phyloP scores from a whole-genome alignment of 2,797 vertebrate genomes.

The Eulemur albifrons region DNA sequence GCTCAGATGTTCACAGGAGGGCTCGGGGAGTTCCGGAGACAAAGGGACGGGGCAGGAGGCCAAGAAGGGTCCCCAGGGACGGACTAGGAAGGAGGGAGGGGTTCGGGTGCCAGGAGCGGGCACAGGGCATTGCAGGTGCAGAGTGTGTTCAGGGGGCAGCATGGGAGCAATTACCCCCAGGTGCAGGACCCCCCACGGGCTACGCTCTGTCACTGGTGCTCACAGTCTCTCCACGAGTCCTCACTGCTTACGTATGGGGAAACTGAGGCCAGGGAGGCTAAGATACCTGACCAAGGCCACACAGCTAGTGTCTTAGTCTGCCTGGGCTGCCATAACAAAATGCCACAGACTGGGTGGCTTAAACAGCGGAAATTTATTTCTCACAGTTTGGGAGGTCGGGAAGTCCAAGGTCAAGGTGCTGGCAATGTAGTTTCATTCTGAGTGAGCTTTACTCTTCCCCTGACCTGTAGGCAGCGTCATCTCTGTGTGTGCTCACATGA shows the following conservation, averaged over 20 bases:
- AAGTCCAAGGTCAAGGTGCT: background rate
- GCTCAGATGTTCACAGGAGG: accelerated
- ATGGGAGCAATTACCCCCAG: accelerated
- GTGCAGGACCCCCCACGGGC: accelerated
- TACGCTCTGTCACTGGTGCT: accelerated
- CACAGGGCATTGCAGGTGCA: background rate
- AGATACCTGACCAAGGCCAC: background rate
- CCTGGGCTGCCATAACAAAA: background rate
- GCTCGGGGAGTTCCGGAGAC: background rate
- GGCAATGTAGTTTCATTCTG: background rate
- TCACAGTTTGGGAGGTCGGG: background rate
- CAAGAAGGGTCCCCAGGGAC: background rate
- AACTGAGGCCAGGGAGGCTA: background rate
- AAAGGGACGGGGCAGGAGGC: background rate
- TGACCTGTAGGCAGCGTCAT: background rate
- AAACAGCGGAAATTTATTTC: background rate
- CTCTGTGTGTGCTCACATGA: accelerated
- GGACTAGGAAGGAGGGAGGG: background rate
- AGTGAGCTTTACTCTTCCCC: background rate
- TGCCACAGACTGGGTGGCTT: accelerated
- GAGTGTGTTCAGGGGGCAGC: background rate
- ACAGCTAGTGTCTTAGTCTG: background rate
- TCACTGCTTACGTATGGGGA: background rate
- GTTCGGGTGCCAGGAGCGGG: background rate
- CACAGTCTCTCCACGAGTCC: accelerated